Evolutionary conservation across 1,140 invertebrate genomes (phyloP).

Genomic region (Steinernema feltiae): DNA sequence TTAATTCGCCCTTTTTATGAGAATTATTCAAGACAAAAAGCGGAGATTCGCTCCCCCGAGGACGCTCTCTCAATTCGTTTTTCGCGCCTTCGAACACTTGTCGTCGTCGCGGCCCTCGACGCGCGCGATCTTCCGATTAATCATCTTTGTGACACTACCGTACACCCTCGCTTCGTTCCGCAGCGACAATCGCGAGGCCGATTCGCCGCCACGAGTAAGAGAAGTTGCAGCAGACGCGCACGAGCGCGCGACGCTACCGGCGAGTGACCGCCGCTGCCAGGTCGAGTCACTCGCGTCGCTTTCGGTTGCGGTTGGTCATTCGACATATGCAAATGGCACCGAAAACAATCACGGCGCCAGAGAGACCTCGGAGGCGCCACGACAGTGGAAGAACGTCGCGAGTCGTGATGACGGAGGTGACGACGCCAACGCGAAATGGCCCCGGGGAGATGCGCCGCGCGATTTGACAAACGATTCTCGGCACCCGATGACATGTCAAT

Average conservation of each 20-base stretch:
- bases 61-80: not conserved
- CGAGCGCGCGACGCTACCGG: too few relatives aligned
- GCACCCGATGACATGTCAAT: constrained; percentile 15
- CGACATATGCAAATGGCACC: constrained; percentile 11
- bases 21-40: not conserved
- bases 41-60: not conserved
- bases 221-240: not conserved
- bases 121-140: constrained; percentile 14
- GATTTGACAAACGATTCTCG: constrained; percentile 7
- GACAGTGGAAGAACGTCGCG: not conserved
- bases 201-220: not conserved
- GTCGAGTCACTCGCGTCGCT: not conserved
- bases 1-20: not conserved
- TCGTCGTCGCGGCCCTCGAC: constrained; percentile 5
- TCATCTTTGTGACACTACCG: constrained; percentile 9
- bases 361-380: not conserved
- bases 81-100: not conserved
- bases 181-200: not conserved
- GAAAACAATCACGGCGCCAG: constrained; percentile 13
- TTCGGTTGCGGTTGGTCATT: not conserved
- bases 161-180: not conserved
- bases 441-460: constrained; percentile 2
- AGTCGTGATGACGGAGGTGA: not conserved
- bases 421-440: not conserved
- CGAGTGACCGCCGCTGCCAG: too few relatives aligned